Percentiles rank a stretch among this genome's conserved stretches.
phyloP scores from a whole-genome alignment of 2,113 vertebrate genomes.

The Cynoglossus semilaevis region DNA sequence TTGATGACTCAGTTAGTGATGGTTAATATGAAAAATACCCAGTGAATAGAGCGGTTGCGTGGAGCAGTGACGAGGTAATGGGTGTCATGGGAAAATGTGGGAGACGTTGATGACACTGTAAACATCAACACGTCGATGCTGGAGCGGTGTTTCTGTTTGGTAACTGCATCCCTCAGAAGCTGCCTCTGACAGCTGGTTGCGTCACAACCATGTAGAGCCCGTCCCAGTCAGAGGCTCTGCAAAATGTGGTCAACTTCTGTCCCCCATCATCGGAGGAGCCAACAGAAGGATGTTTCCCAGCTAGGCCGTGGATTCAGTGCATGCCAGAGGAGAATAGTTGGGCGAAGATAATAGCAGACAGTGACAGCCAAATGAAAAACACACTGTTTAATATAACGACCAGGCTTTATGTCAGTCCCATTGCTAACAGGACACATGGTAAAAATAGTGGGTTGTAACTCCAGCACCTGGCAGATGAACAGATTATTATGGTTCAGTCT shows the following conservation, averaged over 20 bases:
- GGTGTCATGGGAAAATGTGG: slow-evolving; percentile 31
- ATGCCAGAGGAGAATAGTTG: neutral
- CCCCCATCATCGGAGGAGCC: too few species aligned
- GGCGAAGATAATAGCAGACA: neutral
- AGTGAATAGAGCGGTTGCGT: neutral
- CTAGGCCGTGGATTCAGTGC: neutral
- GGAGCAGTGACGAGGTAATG: slow-evolving; percentile 4
- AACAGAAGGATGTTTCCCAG: neutral
- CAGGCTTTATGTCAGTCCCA: too few species aligned
- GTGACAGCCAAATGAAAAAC: neutral
- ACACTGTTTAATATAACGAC: too few species aligned
- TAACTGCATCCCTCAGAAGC: neutral
- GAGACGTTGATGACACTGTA: neutral
- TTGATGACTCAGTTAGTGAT: slow-evolving; percentile 10
- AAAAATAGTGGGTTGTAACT: too few species aligned
- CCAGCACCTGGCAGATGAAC: too few species aligned
- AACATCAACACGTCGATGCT: slow-evolving; percentile 15
- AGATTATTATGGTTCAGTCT: too few species aligned
- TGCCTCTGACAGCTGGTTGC: neutral
- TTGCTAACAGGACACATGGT: too few species aligned
- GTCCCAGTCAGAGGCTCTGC: neutral
- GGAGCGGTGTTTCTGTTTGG: neutral
- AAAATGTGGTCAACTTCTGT: neutral
- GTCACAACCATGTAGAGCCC: neutral
- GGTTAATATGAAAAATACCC: neutral